These are phyloP conservation scores for Drosophila vallismaia DNA, from an alignment of 2,888 invertebrate species.

Conservation along the genomic window DNA sequence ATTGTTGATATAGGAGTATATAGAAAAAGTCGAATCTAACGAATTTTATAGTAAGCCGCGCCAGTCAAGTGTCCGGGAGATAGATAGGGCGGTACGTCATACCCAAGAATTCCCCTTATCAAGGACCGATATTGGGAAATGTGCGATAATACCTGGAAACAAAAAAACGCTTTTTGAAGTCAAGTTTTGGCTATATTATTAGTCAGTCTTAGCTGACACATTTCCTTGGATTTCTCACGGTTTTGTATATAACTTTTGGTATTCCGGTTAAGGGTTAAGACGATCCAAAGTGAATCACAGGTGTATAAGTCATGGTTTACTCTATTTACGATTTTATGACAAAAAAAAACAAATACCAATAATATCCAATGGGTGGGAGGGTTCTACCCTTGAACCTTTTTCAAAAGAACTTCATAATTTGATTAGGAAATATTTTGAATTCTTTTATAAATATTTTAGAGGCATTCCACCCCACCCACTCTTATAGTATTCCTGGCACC, in stretches of 20 bases:
- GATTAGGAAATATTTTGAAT: neutral
- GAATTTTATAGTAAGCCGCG: neutral
- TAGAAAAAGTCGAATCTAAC: constrained; percentile 2
- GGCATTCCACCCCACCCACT: neutral
- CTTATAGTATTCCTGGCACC: neutral
- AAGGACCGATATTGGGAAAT: neutral
- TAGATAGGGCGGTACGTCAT: neutral
- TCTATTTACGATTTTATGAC: neutral
- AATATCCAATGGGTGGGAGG: too few relatives aligned
- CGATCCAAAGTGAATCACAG: neutral
- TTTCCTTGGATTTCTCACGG: neutral
- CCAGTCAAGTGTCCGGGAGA: neutral
- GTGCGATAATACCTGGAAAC: constrained; percentile 3
- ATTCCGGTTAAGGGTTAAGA: neutral
- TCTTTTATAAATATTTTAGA: neutral
- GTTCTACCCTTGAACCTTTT: too few relatives aligned
- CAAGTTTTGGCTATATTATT: neutral
- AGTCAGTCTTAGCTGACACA: constrained; percentile 5
- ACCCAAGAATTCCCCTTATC: neutral
- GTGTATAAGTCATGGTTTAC: neutral
- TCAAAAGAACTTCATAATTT: too few relatives aligned
- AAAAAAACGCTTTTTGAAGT: neutral
- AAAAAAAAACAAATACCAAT: too few relatives aligned
- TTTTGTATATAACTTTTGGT: neutral
- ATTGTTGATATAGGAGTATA: constrained; percentile 21